Base-by-base conservation (phyloP, 1,140 invertebrate genomes). In the Ctenoplectra terminalis region DNA sequence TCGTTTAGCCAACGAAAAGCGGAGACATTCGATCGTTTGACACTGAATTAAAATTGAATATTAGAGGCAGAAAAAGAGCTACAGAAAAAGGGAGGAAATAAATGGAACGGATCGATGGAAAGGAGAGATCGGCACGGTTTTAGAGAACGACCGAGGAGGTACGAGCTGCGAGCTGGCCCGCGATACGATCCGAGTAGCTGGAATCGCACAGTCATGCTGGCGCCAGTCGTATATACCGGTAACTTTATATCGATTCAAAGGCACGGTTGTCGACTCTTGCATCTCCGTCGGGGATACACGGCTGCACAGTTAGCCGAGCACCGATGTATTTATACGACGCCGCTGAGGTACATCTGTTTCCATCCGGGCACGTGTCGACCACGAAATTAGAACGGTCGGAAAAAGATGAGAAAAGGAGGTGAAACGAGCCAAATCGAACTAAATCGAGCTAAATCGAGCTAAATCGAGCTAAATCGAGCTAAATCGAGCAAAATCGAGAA, bases 301-400 rank as follows among this genome's bases (percentile, higher is more conserved):
- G 64, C 48, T 43, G 70, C 69, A 43, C 56, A 61, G 77, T 80
- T 80, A 73, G 46, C 70, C 77, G 54, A 70, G 60, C 73, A 77
- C 82, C 78, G 79, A 88, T 84, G 77, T 88, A 87, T 88, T 87
- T 86, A 88, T 87, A 88, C 83, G 75, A 87, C 75, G 72, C 56
- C 48, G 52, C 71, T 73, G 48, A 63, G 63, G 82, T 72, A 63
- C 88, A 89, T 89, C 88, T 89, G 88, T 89, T 89, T 84, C 87
- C 87, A 89, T 88, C 88, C 85, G 87, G 83, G 83, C 88, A 89
- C 88, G 88, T 89, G 88, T 89, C 85, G 76, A 23, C 48, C 77
- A 89, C 88, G 78, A 64, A 89, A 88, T 89, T 89, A 89, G 88
- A 89, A 89, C 81, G 76, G 67, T 83, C 80, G 77, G 67, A 69